Conservation (phyloP, 2,797 vertebrate species). For the Clamator glandarius region DNA sequence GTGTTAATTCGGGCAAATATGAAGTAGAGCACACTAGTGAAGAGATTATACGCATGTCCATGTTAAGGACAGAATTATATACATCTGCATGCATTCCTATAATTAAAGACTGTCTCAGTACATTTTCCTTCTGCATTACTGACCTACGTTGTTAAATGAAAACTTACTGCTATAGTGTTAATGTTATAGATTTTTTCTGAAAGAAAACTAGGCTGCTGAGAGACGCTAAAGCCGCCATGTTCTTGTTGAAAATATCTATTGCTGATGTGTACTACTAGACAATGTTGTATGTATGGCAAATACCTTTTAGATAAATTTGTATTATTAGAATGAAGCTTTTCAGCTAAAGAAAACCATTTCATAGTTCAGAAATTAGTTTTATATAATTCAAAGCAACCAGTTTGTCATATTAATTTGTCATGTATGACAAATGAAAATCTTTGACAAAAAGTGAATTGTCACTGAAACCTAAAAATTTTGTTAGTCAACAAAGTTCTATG, state of each 20-base stretch:
- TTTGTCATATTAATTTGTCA: neutral
- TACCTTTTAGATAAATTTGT: constrained; percentile 1
- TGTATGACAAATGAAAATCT: neutral
- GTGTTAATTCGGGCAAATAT: neutral
- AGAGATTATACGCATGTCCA: neutral
- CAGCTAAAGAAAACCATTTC: neutral
- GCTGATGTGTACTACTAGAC: constrained; percentile 22
- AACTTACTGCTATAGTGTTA: neutral
- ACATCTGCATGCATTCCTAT: neutral
- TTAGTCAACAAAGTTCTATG: neutral
- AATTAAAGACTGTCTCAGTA: neutral
- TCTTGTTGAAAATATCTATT: constrained; percentile 39
- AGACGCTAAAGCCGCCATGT: rapidly evolving
- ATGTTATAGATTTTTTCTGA: neutral
- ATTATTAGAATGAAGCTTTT: neutral
- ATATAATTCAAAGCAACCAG: neutral
- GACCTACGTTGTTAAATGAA: neutral
- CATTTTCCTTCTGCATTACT: neutral
- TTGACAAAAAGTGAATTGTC: neutral
- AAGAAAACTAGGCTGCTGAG: neutral
- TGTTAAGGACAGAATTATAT: neutral
- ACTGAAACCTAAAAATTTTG: neutral
- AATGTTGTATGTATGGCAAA: constrained; percentile 3
- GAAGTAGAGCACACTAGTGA: neutral
- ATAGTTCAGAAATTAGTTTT: neutral